Conservation (phyloP, 2,113 vertebrate genomes). For the Lepidothrix coronata region DNA sequence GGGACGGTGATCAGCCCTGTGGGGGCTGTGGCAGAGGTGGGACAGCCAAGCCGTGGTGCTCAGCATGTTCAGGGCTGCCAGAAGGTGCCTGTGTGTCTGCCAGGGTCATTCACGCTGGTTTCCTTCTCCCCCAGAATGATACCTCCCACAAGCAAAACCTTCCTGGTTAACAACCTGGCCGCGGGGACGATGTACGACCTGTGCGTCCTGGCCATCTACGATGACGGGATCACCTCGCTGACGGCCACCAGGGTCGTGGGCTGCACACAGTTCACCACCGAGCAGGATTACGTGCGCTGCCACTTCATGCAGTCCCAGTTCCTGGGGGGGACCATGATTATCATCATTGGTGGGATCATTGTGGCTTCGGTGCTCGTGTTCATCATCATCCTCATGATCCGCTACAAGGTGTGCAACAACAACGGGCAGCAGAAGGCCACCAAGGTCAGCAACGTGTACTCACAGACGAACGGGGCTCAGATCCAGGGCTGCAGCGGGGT, state of each 20-base stretch:
- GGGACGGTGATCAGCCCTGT: not conserved
- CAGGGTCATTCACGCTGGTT: not conserved
- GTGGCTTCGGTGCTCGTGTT: slow-evolving; percentile 97
- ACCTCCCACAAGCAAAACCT: slow-evolving; percentile 96
- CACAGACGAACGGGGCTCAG: slow-evolving; percentile 93
- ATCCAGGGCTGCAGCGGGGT: slow-evolving; percentile 80
- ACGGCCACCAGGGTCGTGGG: slow-evolving; percentile 95
- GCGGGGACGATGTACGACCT: slow-evolving; percentile 93
- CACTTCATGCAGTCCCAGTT: slow-evolving; percentile 99
- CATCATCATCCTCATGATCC: slow-evolving; percentile 99
- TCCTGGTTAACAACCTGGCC: slow-evolving; percentile 96
- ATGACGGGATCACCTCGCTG: slow-evolving; percentile 93
- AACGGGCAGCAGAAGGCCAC: slow-evolving; percentile 87
- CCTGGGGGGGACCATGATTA: slow-evolving; percentile 98
- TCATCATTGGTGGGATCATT: slow-evolving; percentile 98
- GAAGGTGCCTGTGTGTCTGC: not conserved
- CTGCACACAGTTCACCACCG: slow-evolving; percentile 94
- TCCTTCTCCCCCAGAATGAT: slow-evolving; percentile 88
- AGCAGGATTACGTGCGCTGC: slow-evolving; percentile 96
- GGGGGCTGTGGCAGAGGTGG: rapidly evolving
- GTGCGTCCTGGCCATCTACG: slow-evolving; percentile 96
- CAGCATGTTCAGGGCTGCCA: rapidly evolving
- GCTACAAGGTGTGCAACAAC: slow-evolving; percentile 96
- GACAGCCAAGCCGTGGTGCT: rapidly evolving
- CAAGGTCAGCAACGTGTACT: slow-evolving; percentile 91